These are phyloP conservation scores for Blera fallax DNA, from an alignment of 2,888 invertebrate species.

Conservation along the genomic window DNA sequence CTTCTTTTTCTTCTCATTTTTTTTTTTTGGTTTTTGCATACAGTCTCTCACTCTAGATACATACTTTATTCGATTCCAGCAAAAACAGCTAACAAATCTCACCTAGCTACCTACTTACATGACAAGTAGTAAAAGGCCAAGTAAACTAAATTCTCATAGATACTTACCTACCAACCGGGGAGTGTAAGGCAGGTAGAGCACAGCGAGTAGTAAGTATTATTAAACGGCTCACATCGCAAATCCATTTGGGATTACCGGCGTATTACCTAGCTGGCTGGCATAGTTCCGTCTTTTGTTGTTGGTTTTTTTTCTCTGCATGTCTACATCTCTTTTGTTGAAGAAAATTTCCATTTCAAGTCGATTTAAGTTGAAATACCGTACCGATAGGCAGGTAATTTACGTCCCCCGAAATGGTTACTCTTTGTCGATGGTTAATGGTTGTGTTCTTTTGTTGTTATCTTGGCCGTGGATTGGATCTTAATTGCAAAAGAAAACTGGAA, in stretches of 20 bases:
- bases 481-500: slow-evolving; percentile 33
- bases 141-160: slow-evolving; percentile 32
- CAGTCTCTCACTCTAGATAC: slow-evolving; percentile 1
- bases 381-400: slow-evolving; percentile 41
- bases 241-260: slow-evolving; percentile 60
- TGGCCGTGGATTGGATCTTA: slow-evolving; percentile 58
- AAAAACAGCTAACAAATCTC: slow-evolving; percentile 20
- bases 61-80: neutral
- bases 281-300: slow-evolving; percentile 56
- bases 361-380: slow-evolving; percentile 10
- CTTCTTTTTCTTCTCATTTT: no score
- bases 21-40: neutral
- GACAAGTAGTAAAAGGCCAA: neutral
- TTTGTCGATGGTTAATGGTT: slow-evolving; percentile 3
- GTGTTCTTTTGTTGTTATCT: slow-evolving; percentile 43
- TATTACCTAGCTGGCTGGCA: slow-evolving; percentile 50
- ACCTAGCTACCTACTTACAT: slow-evolving; percentile 50
- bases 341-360: slow-evolving; percentile 13
- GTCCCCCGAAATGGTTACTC: slow-evolving; percentile 25
- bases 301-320: neutral
- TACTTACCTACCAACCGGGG: neutral
- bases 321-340: slow-evolving; percentile 17
- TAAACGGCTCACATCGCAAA: slow-evolving; percentile 57
- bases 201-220: slow-evolving; percentile 25
- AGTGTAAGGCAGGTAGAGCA: neutral